Evolutionary conservation across 2,888 invertebrate species (phyloP).

Genomic region (Apocheima hispidaria): DNA sequence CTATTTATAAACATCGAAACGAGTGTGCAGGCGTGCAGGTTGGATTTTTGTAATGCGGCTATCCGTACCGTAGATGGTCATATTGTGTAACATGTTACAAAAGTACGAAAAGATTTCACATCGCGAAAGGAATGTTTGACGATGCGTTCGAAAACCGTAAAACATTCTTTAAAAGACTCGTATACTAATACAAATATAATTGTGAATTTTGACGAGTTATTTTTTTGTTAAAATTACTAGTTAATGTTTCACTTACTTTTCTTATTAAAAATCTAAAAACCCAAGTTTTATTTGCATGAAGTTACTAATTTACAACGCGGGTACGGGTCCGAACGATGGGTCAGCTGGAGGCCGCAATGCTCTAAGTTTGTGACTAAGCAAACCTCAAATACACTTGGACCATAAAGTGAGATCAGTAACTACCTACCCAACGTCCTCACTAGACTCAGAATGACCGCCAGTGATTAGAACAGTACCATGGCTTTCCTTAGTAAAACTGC

Average conservation of each 20-base stretch:
- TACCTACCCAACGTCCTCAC: not conserved
- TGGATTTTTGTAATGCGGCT: constrained; percentile 32
- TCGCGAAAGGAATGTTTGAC: constrained; percentile 27
- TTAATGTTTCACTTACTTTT: too few species aligned
- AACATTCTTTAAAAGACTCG: constrained; percentile 22
- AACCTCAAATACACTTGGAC: too few species aligned
- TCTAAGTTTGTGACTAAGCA: too few species aligned
- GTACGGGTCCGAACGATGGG: not conserved
- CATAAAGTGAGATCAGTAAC: not conserved
- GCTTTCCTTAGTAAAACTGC: constrained; percentile 15
- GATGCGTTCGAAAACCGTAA: constrained; percentile 35
- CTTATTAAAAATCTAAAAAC: too few species aligned
- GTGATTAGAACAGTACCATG: constrained; percentile 12
- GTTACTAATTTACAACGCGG: too few species aligned
- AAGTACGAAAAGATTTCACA: constrained; percentile 32
- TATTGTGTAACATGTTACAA: constrained; percentile 43
- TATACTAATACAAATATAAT: constrained; percentile 2
- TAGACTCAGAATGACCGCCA: not conserved
- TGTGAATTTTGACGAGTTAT: not conserved
- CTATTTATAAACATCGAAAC: constrained; percentile 38
- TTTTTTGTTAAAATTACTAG: too few species aligned
- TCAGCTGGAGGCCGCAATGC: too few species aligned
- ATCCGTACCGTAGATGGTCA: constrained; percentile 38
- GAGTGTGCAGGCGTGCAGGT: constrained; percentile 10
- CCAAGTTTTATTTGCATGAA: too few species aligned